Percentiles rank a stretch among this genome's conserved stretches.
Evolutionary conservation across 2,113 vertebrate genomes (phyloP).

Genomic region (Plecotus auritus): DNA sequence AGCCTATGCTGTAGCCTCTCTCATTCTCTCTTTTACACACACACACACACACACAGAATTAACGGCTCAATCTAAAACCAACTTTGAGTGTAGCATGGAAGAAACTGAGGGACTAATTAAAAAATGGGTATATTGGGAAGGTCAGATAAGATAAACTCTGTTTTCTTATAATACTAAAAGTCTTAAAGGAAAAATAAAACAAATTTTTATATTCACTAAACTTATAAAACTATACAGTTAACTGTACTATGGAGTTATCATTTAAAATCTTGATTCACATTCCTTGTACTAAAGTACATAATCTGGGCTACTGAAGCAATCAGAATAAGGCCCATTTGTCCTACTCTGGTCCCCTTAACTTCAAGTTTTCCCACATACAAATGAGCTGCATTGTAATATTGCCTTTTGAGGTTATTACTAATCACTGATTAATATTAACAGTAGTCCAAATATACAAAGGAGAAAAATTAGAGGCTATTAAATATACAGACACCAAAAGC

Average conservation of each 20-base stretch:
- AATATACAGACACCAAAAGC: slow-evolving; percentile 11
- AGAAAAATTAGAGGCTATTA: slow-evolving; percentile 21
- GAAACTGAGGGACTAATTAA: neutral
- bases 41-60: neutral
- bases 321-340: slow-evolving; percentile 12
- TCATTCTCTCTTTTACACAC: neutral
- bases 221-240: slow-evolving; percentile 8
- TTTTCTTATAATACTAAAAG: neutral
- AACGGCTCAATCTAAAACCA: neutral
- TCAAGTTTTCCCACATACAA: neutral
- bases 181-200: slow-evolving; percentile 6
- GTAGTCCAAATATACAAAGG: neutral
- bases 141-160: neutral
- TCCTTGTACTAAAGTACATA: neutral
- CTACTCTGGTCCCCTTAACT: neutral
- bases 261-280: neutral
- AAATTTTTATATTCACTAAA: neutral
- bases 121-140: neutral
- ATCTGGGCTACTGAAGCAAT: neutral
- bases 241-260: neutral
- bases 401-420: slow-evolving; percentile 17
- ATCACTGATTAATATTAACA: slow-evolving; percentile 12
- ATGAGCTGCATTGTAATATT: neutral
- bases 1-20: neutral
- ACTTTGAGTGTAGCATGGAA: neutral